Percentiles rank a stretch among this genome's conserved stretches.
These are phyloP conservation scores for Gandaritis pyraliata DNA, from an alignment of 2,888 invertebrate species.

Conservation along the genomic window DNA sequence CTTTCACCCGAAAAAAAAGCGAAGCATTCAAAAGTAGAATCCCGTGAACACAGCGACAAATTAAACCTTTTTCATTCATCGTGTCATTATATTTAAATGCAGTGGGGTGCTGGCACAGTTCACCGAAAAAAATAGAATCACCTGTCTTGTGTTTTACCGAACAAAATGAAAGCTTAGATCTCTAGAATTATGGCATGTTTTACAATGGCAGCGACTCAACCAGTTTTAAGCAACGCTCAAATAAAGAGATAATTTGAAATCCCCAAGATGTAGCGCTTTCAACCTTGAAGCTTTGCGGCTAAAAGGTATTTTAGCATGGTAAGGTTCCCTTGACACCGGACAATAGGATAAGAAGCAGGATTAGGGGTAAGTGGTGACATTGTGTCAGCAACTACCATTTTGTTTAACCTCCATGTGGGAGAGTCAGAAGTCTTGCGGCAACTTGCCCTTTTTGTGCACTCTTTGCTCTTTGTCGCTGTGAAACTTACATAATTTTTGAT, in stretches of 20 bases:
- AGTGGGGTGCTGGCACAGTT: slow-evolving; percentile 61
- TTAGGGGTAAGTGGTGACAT: slow-evolving; percentile 62
- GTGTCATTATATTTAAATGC: slow-evolving; percentile 73
- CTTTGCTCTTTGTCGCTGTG: slow-evolving; percentile 16
- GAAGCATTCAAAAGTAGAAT: slow-evolving; percentile 45
- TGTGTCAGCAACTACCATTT: slow-evolving; percentile 58
- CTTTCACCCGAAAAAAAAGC: slow-evolving; percentile 49
- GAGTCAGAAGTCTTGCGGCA: slow-evolving; percentile 43
- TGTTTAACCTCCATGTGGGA: slow-evolving; percentile 36
- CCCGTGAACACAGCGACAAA: slow-evolving; percentile 61
- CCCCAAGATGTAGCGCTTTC: slow-evolving; percentile 42
- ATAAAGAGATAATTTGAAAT: slow-evolving; percentile 63
- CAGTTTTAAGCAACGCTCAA: slow-evolving; percentile 61
- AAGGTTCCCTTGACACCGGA: slow-evolving; percentile 45
- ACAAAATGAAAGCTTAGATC: slow-evolving; percentile 47
- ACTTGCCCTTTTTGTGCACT: slow-evolving; percentile 48
- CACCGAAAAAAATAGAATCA: slow-evolving; percentile 64
- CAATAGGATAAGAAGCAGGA: slow-evolving; percentile 61
- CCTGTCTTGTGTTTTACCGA: slow-evolving; percentile 49
- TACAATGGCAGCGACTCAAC: slow-evolving; percentile 40
- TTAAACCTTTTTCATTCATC: slow-evolving; percentile 62
- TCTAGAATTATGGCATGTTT: slow-evolving; percentile 44
- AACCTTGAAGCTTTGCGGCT: slow-evolving; percentile 40
- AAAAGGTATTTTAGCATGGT: slow-evolving; percentile 49
- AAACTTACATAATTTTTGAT: slow-evolving; percentile 30